Evolutionary conservation across 2,888 invertebrate genomes (phyloP), one percentile per base, ranked within the genome.

Genomic region (Siphlonurus alternatus): DNA sequence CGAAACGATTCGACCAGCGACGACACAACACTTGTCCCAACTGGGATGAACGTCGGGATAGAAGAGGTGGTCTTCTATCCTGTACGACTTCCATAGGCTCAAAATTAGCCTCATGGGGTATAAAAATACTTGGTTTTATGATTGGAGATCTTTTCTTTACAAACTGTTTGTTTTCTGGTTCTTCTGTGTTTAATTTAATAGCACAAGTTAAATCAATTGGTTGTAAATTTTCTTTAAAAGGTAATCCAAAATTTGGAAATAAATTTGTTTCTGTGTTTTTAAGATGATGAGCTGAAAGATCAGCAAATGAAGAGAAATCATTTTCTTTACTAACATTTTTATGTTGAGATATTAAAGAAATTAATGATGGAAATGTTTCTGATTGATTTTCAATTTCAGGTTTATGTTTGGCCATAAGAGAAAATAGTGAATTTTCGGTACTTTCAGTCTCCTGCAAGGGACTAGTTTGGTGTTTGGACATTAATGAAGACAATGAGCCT

Each of bases 1-100:
- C 59, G 7, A 69, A 68, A 5, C 71, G 69, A 53, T 66, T 66
- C 53, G 67, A 69, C 74, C 74, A 77, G 59, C 70, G 75, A 69
- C 71, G 74, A 65, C 78, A 77, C 20, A 81, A 69, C 67, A 79
- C 75, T 74, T 75, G 77, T n/a, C 81, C 82, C 66, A 82, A 78
- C 15, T 69, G 69, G 5, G 80, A 80, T 7, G 72, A 72, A 69
- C 66, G 75, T 77, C 59, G 70, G 25, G 62, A 66, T 62, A 67
- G 66, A 65, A 66, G 68, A 1, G 66, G 67, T n/a, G n/a, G n/a
- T n/a, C n/a, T n/a, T n/a, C n/a, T n/a, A 38, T 10, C 38, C 38
- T 10, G 7, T 1, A 25, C 38, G 18, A 25, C 61, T 38, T 61
- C 61, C 1, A n/a, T 18, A 54, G 61, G 38, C 15, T 38, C 15